These are phyloP conservation scores for Mellilla xanthometata DNA, from an alignment of 2,888 invertebrate species.

Conservation along the genomic window DNA sequence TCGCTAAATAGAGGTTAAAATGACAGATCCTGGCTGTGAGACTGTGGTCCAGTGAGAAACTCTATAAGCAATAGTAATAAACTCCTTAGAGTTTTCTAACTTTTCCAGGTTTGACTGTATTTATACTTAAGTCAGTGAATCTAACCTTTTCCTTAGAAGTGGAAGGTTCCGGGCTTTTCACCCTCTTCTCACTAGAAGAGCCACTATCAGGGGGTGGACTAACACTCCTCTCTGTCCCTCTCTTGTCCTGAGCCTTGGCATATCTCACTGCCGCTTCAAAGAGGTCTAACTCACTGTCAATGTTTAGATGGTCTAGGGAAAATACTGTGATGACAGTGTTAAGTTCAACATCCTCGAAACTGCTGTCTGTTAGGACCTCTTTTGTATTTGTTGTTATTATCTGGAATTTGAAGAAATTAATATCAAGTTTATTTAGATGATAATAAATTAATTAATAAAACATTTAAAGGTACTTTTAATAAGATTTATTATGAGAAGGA, in stretches of 20 bases:
- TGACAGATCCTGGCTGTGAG: too few species aligned
- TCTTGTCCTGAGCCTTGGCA: conserved; percentile 63
- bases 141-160: conserved; percentile 48
- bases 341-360: conserved; percentile 90
- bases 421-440: background rate
- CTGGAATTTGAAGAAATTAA: conserved; percentile 59
- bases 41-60: too few species aligned
- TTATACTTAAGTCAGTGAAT: too few species aligned
- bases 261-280: conserved; percentile 88
- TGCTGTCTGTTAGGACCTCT: conserved; percentile 88
- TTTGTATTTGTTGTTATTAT: conserved; percentile 90
- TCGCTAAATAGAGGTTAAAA: too few species aligned
- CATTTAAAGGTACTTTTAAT: too few species aligned
- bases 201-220: conserved; percentile 52
- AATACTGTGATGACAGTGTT: conserved; percentile 89
- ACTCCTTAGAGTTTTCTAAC: too few species aligned
- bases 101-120: too few species aligned
- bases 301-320: conserved; percentile 87
- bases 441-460: too few species aligned
- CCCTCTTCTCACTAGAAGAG: conserved; percentile 48
- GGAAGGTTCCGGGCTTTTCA: conserved; percentile 64
- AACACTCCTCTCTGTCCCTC: conserved; percentile 49
- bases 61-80: too few species aligned
- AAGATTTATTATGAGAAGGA: too few species aligned
- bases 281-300: conserved; percentile 89